Evolutionary conservation across 2,888 invertebrate genomes (phyloP), one percentile per base, ranked within the genome.

Genomic region (Hypena proboscidalis): DNA sequence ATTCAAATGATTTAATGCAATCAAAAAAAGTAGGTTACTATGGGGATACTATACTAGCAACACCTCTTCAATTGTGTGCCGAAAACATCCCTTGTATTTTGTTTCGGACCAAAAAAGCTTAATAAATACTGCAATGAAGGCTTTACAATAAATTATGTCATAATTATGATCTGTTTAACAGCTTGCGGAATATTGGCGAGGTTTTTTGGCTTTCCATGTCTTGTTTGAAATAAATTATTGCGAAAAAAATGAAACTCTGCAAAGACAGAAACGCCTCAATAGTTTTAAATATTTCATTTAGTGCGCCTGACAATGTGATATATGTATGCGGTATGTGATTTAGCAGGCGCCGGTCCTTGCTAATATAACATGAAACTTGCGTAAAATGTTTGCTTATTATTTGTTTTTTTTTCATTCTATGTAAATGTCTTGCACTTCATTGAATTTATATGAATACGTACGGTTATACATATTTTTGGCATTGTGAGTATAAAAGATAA

Each of bases 251-350:
- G 5, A 19, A 26, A 3, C 8, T 15, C 20, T 35, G 23, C 19
- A 13, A 26, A 19, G 2, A 35, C n/a, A 4, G 5, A 17, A 25
- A 26, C 17, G n/a, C 8, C 15, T 26, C 14, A 26, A 30, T 19
- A 10, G 10, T 10, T 27, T 15, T 34, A 7, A 34, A 34, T 34
- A 20, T 35, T 26, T 35, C 13, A 8, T 26, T 26, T 35, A 26
- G 5, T 14, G 9, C 10, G 8, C 17, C 6, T n/a, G n/a, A 26
- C 2, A 35, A n/a, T n/a, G n/a, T 26, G 21, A 15, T 14, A 19
- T 26, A 26, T n/a, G 25, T 1, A 4, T 13, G 17, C 10, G 25
- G 20, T 13, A 20, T 26, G 26, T 20, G 11, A 25, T 19, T 35
- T 23, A 34, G n/a, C 25, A 19, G 30, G 7, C 10, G 6, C 3